These are phyloP conservation scores for Martes martes DNA, from an alignment of 2,113 vertebrate genomes.

Conservation along the genomic window DNA sequence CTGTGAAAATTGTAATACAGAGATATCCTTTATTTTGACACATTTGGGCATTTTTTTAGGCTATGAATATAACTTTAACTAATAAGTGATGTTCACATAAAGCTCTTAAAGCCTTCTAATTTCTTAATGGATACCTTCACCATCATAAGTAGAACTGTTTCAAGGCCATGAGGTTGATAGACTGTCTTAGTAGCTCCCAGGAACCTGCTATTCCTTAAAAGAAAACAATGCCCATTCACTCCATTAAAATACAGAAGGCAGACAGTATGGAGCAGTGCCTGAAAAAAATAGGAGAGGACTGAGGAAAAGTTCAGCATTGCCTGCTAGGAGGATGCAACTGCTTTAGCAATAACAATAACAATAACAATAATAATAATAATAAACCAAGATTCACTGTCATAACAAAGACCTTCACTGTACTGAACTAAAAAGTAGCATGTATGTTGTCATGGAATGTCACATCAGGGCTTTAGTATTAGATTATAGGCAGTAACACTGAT, in stretches of 20 bases:
- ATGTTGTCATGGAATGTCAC: conserved; percentile 85
- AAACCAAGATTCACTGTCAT: conserved; percentile 75
- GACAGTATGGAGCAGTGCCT: conserved; percentile 69
- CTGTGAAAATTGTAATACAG: conserved; percentile 71
- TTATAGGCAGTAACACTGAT: conserved; percentile 99
- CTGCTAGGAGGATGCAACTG: conserved; percentile 71
- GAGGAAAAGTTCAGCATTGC: conserved; percentile 75
- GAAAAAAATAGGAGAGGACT: conserved; percentile 51
- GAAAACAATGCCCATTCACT: conserved; percentile 74
- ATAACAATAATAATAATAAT: conserved; percentile 66
- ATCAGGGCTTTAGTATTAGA: conserved; percentile 85
- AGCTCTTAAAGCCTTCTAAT: conserved; percentile 68
- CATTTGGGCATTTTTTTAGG: conserved; percentile 60
- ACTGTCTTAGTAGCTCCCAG: conserved; percentile 66
- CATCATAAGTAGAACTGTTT: conserved; percentile 68
- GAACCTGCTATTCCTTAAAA: conserved; percentile 71
- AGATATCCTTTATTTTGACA: conserved; percentile 77
- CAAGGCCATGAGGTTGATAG: conserved; percentile 65
- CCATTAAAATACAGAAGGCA: conserved; percentile 77
- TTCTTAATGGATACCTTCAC: conserved; percentile 68
- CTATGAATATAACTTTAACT: conserved; percentile 69
- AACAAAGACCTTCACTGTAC: conserved; percentile 80
- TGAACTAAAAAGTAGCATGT: conserved; percentile 79
- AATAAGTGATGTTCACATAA: conserved; percentile 71
- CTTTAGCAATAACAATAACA: conserved; percentile 76